These are phyloP conservation scores for Acleris literana DNA, from an alignment of 2,888 invertebrate species.

Conservation along the genomic window DNA sequence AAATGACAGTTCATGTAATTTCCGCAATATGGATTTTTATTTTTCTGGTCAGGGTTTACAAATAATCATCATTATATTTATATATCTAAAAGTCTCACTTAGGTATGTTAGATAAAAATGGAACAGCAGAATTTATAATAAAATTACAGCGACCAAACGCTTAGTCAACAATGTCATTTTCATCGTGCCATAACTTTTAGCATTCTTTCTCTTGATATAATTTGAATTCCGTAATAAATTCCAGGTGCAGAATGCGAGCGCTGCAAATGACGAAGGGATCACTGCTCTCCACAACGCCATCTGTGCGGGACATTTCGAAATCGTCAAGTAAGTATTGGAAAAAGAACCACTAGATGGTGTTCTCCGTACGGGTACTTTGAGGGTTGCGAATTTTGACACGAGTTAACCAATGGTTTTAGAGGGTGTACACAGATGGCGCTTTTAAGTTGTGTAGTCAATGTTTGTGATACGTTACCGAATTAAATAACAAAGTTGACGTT, in stretches of 20 bases:
- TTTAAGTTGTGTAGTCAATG: neutral
- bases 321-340: slow-evolving; percentile 89
- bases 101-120: too few relatives aligned
- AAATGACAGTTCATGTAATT: too few relatives aligned
- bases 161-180: neutral
- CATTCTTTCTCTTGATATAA: neutral
- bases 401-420: neutral
- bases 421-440: slow-evolving; percentile 11
- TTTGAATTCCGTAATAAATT: slow-evolving; percentile 39
- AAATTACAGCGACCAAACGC: too few relatives aligned
- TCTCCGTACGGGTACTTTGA: neutral
- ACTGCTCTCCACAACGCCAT: slow-evolving; percentile 99
- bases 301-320: slow-evolving; percentile 99
- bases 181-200: too few relatives aligned
- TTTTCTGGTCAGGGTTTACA: too few relatives aligned
- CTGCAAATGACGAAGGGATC: slow-evolving; percentile 99
- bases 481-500: neutral
- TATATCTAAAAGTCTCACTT: too few relatives aligned
- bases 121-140: too few relatives aligned
- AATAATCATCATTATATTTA: too few relatives aligned
- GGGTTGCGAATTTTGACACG: neutral
- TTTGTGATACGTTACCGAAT: neutral
- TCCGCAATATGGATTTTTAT: too few relatives aligned
- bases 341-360: slow-evolving; percentile 16
- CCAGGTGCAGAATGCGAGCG: slow-evolving; percentile 96